phyloP scores from a whole-genome alignment of 2,888 invertebrate genomes.

The Sphecodes monilicornis region DNA sequence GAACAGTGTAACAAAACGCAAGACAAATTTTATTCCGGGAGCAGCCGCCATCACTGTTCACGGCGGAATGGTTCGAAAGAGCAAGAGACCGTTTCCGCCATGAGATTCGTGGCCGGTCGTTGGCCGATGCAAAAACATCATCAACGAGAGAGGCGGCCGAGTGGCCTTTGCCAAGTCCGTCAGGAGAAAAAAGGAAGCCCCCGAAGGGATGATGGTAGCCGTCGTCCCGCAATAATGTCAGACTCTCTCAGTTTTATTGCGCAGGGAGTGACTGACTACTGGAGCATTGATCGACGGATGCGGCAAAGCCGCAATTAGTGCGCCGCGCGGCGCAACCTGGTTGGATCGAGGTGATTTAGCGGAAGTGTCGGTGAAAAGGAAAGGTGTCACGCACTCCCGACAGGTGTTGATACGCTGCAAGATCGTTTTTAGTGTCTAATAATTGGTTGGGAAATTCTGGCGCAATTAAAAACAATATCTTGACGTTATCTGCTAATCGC shows the following conservation, averaged over 20 bases:
- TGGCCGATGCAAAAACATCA: conserved; percentile 47
- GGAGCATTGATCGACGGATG: conserved; percentile 30
- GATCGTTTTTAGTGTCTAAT: neutral
- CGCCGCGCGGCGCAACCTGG: neutral
- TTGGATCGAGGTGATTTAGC: conserved; percentile 24
- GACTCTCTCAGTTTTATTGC: conserved; percentile 8
- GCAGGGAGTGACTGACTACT: neutral
- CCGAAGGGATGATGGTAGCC: conserved; percentile 16
- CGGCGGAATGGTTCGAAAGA: conserved; percentile 10
- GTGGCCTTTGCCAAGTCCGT: conserved; percentile 10
- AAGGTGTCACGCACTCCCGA: neutral
- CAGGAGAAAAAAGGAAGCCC: conserved; percentile 1
- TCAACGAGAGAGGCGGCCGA: conserved; percentile 23
- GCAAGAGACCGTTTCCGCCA: conserved; percentile 32
- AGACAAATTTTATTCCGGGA: conserved; percentile 64
- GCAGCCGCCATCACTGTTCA: conserved; percentile 4
- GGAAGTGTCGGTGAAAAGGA: neutral
- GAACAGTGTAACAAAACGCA: conserved; percentile 39
- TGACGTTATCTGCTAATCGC: neutral
- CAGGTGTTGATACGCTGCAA: neutral
- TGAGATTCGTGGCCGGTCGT: conserved; percentile 43
- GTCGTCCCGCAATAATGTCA: conserved; percentile 27
- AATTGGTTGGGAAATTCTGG: neutral
- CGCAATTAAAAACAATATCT: neutral
- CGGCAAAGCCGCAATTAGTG: conserved; percentile 13